Percentiles rank a stretch among this genome's conserved stretches.
Evolutionary conservation across 1,140 invertebrate genomes (phyloP).

Genomic region (Luehdorfia chinensis): DNA sequence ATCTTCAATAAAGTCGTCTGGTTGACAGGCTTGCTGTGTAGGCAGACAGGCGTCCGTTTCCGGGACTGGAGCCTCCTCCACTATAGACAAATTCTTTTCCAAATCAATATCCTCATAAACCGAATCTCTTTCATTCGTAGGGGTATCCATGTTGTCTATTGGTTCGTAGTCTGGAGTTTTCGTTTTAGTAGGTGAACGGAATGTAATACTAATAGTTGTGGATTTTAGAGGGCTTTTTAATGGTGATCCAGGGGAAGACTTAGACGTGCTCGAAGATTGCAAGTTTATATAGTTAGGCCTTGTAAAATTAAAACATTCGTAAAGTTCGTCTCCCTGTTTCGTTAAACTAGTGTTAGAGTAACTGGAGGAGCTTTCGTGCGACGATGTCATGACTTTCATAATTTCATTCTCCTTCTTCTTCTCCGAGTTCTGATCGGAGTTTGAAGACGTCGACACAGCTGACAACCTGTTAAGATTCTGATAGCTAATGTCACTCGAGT

Average conservation of each 20-base stretch:
- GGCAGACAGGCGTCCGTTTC: conserved; percentile 75
- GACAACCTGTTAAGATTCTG: conserved; percentile 71
- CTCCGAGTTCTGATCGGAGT: conserved; percentile 47
- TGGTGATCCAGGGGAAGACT: conserved; percentile 63
- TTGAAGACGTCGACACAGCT: conserved; percentile 63
- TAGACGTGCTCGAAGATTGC: conserved; percentile 64
- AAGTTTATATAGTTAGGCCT: conserved; percentile 71
- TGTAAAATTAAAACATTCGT: conserved; percentile 66
- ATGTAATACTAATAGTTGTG: conserved; percentile 84
- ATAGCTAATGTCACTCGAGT: conserved; percentile 68
- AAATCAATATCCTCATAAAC: conserved; percentile 77
- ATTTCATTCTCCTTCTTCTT: conserved; percentile 38
- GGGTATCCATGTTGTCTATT: conserved; percentile 45
- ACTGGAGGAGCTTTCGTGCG: conserved; percentile 77
- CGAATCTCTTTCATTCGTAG: conserved; percentile 63
- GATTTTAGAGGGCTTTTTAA: conserved; percentile 79
- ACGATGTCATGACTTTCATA: conserved; percentile 64
- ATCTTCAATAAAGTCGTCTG: conserved; percentile 52
- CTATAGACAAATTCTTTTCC: conserved; percentile 67
- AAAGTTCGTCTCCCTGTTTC: conserved; percentile 73
- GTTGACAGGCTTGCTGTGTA: conserved; percentile 77
- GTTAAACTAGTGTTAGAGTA: conserved; percentile 75
- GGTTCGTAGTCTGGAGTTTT: conserved; percentile 56
- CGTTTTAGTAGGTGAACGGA: conserved; percentile 76
- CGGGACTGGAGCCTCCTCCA: conserved; percentile 73